These are phyloP conservation scores for Phyllotreta striolata DNA, from an alignment of 2,888 invertebrate species.

Conservation along the genomic window DNA sequence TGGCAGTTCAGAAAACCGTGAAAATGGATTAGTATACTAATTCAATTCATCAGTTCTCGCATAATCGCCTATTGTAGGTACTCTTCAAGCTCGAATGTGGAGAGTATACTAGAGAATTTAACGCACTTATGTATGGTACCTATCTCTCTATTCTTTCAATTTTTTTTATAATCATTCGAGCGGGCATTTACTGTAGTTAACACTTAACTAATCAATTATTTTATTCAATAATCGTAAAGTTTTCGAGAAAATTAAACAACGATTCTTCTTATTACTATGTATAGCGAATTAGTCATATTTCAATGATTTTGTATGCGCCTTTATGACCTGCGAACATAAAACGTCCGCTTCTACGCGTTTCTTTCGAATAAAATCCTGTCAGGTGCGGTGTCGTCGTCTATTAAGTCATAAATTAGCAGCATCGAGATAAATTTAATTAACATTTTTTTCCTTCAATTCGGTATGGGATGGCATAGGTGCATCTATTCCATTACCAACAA, in stretches of 20 bases:
- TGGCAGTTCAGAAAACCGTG: constrained; percentile 12
- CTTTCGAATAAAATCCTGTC: constrained; percentile 18
- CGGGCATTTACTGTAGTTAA: no score
- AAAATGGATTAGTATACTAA: constrained; percentile 19
- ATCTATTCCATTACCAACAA: no score
- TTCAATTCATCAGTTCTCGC: constrained; percentile 10
- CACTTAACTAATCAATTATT: no score
- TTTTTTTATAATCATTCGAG: no score
- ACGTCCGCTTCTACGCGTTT: constrained; percentile 11
- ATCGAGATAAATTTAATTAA: constrained; percentile 21
- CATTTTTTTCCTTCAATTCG: constrained; percentile 6
- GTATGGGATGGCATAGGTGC: no score
- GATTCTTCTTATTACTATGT: constrained; percentile 1
- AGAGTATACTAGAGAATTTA: constrained; percentile 1
- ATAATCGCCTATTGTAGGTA: constrained; percentile 16
- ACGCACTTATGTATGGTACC: background rate
- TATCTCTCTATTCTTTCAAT: no score
- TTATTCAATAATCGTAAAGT: no score
- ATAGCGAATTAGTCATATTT: constrained; percentile 18
- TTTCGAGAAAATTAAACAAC: no score
- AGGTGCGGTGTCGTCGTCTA: constrained; percentile 11
- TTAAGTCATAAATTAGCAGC: constrained; percentile 28
- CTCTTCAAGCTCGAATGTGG: constrained; percentile 1
- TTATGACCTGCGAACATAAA: constrained; percentile 14
- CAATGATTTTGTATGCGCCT: constrained; percentile 15